These are phyloP conservation scores for Desoria tigrina DNA, from an alignment of 2,888 invertebrate species.

Conservation along the genomic window DNA sequence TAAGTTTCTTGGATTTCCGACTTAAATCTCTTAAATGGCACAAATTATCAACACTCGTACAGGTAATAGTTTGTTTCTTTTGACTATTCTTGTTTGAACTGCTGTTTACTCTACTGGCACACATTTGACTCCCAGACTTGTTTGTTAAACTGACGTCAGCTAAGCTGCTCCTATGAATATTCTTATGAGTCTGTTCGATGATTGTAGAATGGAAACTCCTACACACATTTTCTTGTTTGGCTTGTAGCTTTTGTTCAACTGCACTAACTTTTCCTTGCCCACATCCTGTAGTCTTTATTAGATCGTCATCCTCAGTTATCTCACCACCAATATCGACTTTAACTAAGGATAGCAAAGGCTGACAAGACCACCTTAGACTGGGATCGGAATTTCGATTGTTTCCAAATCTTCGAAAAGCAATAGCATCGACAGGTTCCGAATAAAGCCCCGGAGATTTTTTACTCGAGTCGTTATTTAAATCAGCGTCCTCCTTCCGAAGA, in stretches of 20 bases:
- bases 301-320: constrained; percentile 32
- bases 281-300: constrained; percentile 32
- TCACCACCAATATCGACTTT: constrained; percentile 38
- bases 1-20: constrained; percentile 25
- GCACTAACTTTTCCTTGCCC: constrained; percentile 35
- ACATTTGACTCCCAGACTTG: constrained; percentile 15
- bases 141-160: constrained; percentile 32
- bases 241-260: constrained; percentile 32
- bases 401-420: constrained; percentile 45
- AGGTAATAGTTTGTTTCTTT: constrained; percentile 17
- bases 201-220: constrained; percentile 6
- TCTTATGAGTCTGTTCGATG: constrained; percentile 7
- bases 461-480: constrained; percentile 22
- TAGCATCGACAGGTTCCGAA: constrained; percentile 53
- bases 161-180: constrained; percentile 28
- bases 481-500: constrained; percentile 19
- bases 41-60: constrained; percentile 51
- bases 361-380: constrained; percentile 51
- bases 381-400: constrained; percentile 51
- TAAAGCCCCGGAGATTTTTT: constrained; percentile 43
- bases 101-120: constrained; percentile 9
- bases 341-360: constrained; percentile 48
- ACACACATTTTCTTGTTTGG: constrained; percentile 29
- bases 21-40: constrained; percentile 37
- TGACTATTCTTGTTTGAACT: constrained; percentile 20